These are phyloP conservation scores for Eupithecia insigniata DNA, from an alignment of 2,888 invertebrate genomes.

Conservation along the genomic window DNA sequence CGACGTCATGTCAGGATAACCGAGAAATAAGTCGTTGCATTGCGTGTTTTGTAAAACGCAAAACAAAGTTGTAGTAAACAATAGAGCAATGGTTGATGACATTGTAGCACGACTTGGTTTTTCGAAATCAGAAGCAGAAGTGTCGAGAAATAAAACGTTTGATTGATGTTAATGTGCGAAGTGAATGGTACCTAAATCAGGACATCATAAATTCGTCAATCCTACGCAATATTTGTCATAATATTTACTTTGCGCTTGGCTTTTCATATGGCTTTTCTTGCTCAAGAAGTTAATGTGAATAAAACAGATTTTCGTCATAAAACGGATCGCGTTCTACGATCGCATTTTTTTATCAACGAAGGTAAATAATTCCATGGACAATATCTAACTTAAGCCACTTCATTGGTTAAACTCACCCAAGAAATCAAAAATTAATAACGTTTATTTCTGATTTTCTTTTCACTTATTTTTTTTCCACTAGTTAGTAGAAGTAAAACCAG, in stretches of 20 bases:
- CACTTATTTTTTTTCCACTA: no score
- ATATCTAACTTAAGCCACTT: no score
- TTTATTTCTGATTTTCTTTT: no score
- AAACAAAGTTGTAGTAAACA: constrained; percentile 11
- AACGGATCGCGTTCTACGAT: no score
- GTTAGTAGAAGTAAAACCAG: no score
- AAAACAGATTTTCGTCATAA: not conserved
- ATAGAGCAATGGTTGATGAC: constrained; percentile 17
- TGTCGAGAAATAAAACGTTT: constrained; percentile 20
- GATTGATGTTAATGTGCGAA: constrained; percentile 19
- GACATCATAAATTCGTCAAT: constrained; percentile 27
- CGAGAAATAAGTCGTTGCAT: constrained; percentile 50
- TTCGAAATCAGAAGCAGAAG: constrained; percentile 24
- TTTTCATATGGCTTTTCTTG: constrained; percentile 28
- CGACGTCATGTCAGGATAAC: constrained; percentile 63
- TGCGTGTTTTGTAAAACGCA: constrained; percentile 13
- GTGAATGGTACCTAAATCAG: constrained; percentile 20
- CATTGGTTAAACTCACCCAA: no score
- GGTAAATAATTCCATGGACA: no score
- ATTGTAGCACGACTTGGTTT: constrained; percentile 34
- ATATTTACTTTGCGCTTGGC: constrained; percentile 37
- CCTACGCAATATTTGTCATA: constrained; percentile 33
- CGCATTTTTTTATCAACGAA: no score
- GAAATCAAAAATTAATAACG: no score
- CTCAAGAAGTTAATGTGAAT: not conserved